Evolutionary conservation across 2,797 vertebrate species (phyloP), one percentile per base, ranked within the genome.

Genomic region (Lepilemur ruficaudatus): DNA sequence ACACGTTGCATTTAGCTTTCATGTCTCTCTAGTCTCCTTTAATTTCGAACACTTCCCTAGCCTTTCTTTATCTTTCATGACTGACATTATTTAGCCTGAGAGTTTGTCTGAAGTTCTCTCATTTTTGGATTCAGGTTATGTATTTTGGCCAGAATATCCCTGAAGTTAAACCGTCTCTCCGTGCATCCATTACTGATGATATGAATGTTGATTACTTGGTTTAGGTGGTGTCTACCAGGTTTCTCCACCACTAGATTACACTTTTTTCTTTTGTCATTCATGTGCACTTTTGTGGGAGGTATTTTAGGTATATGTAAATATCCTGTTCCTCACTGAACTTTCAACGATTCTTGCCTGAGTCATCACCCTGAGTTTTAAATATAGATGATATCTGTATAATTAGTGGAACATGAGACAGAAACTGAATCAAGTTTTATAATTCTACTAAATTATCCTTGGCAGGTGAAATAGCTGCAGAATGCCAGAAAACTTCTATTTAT

Each of bases 381-480:
- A 67, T 57, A 82, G 86, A 46, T 73, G 75, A 20, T 63, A 11
- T 63, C 48, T 52, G 22, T 83, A 9, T 22, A 69, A 55, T 97
- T 94, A 95, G 83, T 97, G 92, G 92, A 93, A 91, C 90, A 83
- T 48, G 88, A 96, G 96, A 95, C 94, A 97, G 89, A 98, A 61
- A 73, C 94, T 93, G 97, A 97, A 94, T 98, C 94, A 93, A 70
- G 7, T 94, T 96, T 97, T 98, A 91, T 59, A 83, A 76, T 98
- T 97, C 96, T 94, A 85, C 92, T 96, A 93, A 98, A 95, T 97
- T 98, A 90, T 80, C 93, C 87, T 91, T 92, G 97, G 88, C 94
- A 97, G 95, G 67, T 35, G 1, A 41, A 76, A 50, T 94, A 83
- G 89, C 79, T 96, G 65, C 41, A 65, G 88, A 78, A 90, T 61